Evolutionary conservation across 2,797 vertebrate species (phyloP).

Genomic region (Phaenicophaeus curvirostris): DNA sequence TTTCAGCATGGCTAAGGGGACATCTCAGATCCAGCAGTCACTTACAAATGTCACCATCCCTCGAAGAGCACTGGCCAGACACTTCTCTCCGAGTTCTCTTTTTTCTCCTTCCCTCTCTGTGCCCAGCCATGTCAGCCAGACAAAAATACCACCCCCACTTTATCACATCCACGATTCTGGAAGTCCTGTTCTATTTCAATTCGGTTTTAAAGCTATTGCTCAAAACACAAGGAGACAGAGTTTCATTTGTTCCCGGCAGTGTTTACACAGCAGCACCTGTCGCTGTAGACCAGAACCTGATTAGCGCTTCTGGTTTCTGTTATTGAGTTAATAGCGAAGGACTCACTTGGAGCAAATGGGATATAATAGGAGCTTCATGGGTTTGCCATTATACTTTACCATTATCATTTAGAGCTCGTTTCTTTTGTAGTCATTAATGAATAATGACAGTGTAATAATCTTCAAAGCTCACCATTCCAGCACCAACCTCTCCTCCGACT

Average conservation of each 20-base stretch:
- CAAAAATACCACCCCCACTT: background rate
- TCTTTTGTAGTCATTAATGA: conserved; percentile 70
- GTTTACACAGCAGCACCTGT: conserved; percentile 13
- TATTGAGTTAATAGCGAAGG: conserved; percentile 40
- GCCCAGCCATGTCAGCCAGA: background rate
- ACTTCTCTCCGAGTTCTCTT: background rate
- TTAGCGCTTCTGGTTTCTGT: conserved; percentile 37
- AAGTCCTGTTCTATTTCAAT: background rate
- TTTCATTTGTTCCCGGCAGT: background rate
- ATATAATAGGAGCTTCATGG: conserved; percentile 11
- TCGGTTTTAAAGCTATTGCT: background rate
- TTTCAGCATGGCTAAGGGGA: too few relatives aligned
- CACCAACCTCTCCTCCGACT: conserved; percentile 62
- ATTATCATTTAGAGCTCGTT: conserved; percentile 49
- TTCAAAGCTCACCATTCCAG: conserved; percentile 59
- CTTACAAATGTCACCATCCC: too few relatives aligned
- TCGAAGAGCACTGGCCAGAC: too few relatives aligned
- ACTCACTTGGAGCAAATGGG: conserved; percentile 7
- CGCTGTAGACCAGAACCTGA: background rate
- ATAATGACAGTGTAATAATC: conserved; percentile 71
- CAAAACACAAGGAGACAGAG: background rate
- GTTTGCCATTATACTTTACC: conserved; percentile 49
- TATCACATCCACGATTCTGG: background rate
- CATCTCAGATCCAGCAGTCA: too few relatives aligned
- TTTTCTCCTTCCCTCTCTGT: background rate